Evolutionary conservation across 1,140 invertebrate species (phyloP).

Genomic region (Meloidogyne chitwoodi): DNA sequence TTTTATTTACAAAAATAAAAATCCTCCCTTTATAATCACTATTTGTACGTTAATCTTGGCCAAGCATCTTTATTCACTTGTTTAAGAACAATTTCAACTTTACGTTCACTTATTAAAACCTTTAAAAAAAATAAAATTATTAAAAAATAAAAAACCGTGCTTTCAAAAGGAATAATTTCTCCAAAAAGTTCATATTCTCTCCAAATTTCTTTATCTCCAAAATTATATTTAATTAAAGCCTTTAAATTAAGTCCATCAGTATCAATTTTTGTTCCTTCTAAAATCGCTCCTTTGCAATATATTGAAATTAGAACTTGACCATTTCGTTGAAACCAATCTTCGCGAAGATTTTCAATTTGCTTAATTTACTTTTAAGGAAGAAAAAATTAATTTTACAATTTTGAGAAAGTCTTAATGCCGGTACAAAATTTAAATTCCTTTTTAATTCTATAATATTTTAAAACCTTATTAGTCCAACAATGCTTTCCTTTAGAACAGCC

Average conservation of each 20-base stretch:
- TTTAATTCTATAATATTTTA: too few species aligned
- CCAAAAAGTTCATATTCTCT: conserved; percentile 78
- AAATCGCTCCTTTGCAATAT: conserved; percentile 70
- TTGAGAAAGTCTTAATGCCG: too few species aligned
- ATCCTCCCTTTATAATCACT: not conserved
- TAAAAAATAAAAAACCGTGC: conserved; percentile 51
- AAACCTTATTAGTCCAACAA: conserved; percentile 76
- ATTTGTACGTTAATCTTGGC: conserved; percentile 61
- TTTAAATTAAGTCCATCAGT: conserved; percentile 78
- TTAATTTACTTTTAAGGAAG: conserved; percentile 34
- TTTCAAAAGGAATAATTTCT: conserved; percentile 68
- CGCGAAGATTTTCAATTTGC: conserved; percentile 35
- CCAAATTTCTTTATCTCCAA: conserved; percentile 73
- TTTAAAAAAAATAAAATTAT: conserved; percentile 41
- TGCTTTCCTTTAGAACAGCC: conserved; percentile 78
- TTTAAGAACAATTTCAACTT: conserved; percentile 86
- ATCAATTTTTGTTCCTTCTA: conserved; percentile 71
- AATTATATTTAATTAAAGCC: conserved; percentile 74
- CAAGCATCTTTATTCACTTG: conserved; percentile 80
- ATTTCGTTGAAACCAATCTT: conserved; percentile 53
- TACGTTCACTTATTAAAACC: conserved; percentile 79
- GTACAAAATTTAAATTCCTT: too few species aligned
- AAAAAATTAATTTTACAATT: not conserved
- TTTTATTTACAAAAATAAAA: not conserved
- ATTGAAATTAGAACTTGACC: conserved; percentile 47